Percentiles rank a stretch among this genome's conserved stretches.
phyloP scores from a whole-genome alignment of 2,797 vertebrate genomes.

The Enteromius fasciolatus region DNA sequence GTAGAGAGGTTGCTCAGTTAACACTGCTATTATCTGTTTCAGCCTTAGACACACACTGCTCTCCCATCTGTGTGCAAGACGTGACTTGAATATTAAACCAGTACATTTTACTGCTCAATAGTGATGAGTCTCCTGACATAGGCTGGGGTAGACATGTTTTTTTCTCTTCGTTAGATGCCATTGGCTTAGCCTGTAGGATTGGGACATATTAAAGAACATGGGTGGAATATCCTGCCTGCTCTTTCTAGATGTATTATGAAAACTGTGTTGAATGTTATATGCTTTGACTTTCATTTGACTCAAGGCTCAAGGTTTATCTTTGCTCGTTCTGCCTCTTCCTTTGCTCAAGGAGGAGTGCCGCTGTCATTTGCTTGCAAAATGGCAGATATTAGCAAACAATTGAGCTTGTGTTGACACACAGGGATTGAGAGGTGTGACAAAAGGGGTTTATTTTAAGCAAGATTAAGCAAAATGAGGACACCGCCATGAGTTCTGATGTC shows the following conservation, averaged over 20 bases:
- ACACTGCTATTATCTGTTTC: conserved; percentile 33
- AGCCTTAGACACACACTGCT: conserved; percentile 33
- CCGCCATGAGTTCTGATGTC: conserved; percentile 49
- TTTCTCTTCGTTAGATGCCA: conserved; percentile 30
- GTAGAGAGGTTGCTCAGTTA: conserved; percentile 34
- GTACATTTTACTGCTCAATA: conserved; percentile 37
- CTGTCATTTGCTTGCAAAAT: conserved; percentile 27
- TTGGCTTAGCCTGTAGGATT: conserved; percentile 19
- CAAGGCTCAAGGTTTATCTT: conserved; percentile 24
- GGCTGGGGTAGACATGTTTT: not conserved
- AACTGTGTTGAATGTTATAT: conserved; percentile 33
- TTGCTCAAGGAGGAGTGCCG: conserved; percentile 40
- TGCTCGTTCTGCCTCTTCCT: conserved; percentile 34
- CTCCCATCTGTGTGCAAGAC: conserved; percentile 44
- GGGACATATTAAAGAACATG: conserved; percentile 33
- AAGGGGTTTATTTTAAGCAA: conserved; percentile 56
- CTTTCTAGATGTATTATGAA: conserved; percentile 38
- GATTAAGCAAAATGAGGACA: conserved; percentile 53
- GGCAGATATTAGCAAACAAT: conserved; percentile 45
- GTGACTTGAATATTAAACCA: conserved; percentile 43
- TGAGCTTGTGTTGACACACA: conserved; percentile 21
- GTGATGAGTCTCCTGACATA: conserved; percentile 35
- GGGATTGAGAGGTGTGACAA: conserved; percentile 47
- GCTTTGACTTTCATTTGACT: conserved; percentile 31
- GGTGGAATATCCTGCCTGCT: conserved; percentile 28